phyloP scores from a whole-genome alignment of 2,113 vertebrate genomes.

The Chlamydotis undulata region DNA sequence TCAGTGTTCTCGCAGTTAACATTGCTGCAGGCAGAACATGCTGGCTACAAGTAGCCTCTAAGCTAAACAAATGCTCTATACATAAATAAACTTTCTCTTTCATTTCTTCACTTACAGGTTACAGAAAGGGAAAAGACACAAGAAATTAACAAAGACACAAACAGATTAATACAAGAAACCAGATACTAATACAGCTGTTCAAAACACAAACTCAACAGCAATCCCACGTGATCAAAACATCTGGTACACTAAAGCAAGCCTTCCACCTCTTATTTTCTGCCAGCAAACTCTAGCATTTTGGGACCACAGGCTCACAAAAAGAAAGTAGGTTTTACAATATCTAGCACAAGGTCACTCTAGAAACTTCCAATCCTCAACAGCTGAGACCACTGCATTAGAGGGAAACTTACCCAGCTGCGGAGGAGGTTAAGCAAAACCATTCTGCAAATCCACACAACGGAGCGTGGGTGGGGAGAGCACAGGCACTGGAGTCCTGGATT shows the following conservation, averaged over 20 bases:
- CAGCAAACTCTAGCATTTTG: background rate
- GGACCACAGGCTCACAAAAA: background rate
- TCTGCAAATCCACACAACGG: background rate
- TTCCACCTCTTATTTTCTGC: background rate
- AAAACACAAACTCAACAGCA: background rate
- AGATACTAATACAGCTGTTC: background rate
- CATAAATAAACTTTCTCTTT: slow-evolving; percentile 2
- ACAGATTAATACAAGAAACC: background rate
- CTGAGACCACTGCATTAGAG: background rate
- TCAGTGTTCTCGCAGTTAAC: background rate
- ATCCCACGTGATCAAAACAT: background rate
- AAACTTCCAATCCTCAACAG: background rate
- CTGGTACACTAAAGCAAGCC: background rate
- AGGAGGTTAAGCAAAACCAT: background rate
- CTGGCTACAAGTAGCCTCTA: background rate
- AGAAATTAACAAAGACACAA: background rate
- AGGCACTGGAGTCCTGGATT: background rate
- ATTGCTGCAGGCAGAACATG: background rate
- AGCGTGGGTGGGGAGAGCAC: background rate
- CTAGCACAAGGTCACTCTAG: background rate
- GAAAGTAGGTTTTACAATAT: background rate
- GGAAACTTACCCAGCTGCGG: background rate
- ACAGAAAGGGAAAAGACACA: background rate
- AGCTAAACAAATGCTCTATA: background rate
- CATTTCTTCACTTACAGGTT: background rate